phyloP scores from a whole-genome alignment of 2,797 vertebrate genomes.

The Hyperoplus immaculatus region DNA sequence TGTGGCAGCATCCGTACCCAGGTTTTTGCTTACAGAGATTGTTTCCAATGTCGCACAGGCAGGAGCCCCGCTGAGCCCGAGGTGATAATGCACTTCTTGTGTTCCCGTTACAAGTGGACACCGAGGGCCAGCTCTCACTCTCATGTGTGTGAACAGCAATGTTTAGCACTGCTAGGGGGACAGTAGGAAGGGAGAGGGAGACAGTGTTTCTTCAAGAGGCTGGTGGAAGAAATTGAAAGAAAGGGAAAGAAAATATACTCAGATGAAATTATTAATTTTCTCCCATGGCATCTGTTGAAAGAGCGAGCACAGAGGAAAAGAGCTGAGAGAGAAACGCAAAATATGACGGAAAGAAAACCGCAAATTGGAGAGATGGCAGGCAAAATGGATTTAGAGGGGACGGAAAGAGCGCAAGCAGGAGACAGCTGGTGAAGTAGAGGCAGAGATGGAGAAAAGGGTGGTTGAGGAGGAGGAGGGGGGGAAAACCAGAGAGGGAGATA shows the following conservation, averaged over 20 bases:
- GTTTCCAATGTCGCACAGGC: slow-evolving; percentile 39
- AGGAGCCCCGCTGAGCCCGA: slow-evolving; percentile 42
- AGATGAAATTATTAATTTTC: slow-evolving; percentile 44
- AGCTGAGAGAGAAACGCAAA: slow-evolving; percentile 36
- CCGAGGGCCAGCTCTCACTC: slow-evolving; percentile 54
- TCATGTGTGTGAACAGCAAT: slow-evolving; percentile 70
- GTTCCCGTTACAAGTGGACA: slow-evolving; percentile 77
- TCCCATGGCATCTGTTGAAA: slow-evolving; percentile 50
- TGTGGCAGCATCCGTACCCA: slow-evolving; percentile 34
- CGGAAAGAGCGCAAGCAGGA: slow-evolving; percentile 37
- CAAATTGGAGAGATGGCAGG: slow-evolving; percentile 55
- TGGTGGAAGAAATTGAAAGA: slow-evolving; percentile 51
- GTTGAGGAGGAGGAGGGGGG: slow-evolving; percentile 33
- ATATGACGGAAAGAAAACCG: slow-evolving; percentile 64
- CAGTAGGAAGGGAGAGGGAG: slow-evolving; percentile 17
- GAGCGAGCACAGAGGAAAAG: slow-evolving; percentile 20
- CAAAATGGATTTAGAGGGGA: slow-evolving; percentile 62
- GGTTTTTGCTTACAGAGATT: slow-evolving; percentile 46
- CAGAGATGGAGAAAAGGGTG: slow-evolving; percentile 41
- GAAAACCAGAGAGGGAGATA: slow-evolving; percentile 38
- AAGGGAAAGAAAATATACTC: slow-evolving; percentile 47
- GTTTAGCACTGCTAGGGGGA: slow-evolving; percentile 59
- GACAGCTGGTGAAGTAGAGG: slow-evolving; percentile 66
- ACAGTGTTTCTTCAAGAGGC: slow-evolving; percentile 27
- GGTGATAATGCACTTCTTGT: slow-evolving; percentile 83